Percentiles rank a stretch among this genome's conserved stretches.
Evolutionary conservation across 2,113 vertebrate species (phyloP).

Genomic region (Candoia aspera): DNA sequence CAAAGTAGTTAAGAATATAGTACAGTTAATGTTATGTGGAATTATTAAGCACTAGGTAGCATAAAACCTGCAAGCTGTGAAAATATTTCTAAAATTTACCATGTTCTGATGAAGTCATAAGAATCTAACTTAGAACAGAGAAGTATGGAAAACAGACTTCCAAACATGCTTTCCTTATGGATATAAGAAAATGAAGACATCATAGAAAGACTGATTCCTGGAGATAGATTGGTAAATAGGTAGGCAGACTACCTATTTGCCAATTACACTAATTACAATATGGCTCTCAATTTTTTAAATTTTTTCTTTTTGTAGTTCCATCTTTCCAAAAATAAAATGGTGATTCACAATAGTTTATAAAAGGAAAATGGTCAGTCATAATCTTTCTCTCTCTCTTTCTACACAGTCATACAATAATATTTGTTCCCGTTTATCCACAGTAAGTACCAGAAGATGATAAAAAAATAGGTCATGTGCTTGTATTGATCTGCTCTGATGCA

Average conservation of each 20-base stretch:
- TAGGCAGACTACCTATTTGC: no score
- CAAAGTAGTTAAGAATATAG: neutral
- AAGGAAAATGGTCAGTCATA: neutral
- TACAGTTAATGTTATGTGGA: neutral
- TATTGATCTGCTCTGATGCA: neutral
- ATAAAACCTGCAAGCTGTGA: neutral
- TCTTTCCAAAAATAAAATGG: neutral
- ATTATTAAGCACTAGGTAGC: neutral
- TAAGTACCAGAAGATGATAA: no score
- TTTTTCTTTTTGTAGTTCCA: neutral
- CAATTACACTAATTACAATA: neutral
- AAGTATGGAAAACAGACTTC: neutral
- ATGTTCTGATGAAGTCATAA: neutral
- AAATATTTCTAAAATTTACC: neutral
- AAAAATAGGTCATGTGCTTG: no score
- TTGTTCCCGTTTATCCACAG: no score
- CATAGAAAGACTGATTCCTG: neutral
- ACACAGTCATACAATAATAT: neutral
- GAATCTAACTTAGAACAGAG: neutral
- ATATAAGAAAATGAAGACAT: neutral
- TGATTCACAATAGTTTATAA: neutral
- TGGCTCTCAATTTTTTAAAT: neutral
- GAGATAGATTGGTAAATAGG: no score
- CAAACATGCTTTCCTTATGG: neutral
- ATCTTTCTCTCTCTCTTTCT: neutral